A percentile compares a stretch with the other conserved stretches of the same genome.
Evolutionary conservation across 1,140 invertebrate genomes (phyloP).

Genomic region (Drosophila carrolli): DNA sequence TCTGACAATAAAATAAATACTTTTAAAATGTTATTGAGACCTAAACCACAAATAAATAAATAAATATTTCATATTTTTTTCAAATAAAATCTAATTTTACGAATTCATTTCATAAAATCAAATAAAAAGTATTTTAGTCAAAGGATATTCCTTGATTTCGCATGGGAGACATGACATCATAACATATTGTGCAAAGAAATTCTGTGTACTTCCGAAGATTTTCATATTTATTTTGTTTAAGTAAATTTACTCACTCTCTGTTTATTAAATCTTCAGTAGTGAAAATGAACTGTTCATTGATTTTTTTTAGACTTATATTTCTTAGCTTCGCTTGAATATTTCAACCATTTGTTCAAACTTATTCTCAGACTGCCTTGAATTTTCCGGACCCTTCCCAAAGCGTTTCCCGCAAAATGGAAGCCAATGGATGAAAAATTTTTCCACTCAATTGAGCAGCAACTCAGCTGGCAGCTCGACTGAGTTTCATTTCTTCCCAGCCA

Average conservation of each 20-base stretch:
- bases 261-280: slow-evolving; percentile 19
- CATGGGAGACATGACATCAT: no score
- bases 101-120: no score
- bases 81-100: no score
- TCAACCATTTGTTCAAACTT: slow-evolving; percentile 23
- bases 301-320: neutral
- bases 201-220: no score
- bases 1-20: no score
- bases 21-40: no score
- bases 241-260: neutral
- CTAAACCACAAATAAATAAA: no score
- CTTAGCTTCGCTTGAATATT: slow-evolving; percentile 6
- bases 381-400: slow-evolving; percentile 15
- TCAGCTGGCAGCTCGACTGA: slow-evolving; percentile 57
- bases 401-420: slow-evolving; percentile 46
- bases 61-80: no score
- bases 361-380: slow-evolving; percentile 10
- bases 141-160: no score
- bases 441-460: slow-evolving; percentile 72
- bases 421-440: slow-evolving; percentile 76
- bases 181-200: no score
- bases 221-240: neutral
- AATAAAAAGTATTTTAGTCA: no score
- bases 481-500: slow-evolving; percentile 13
- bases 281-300: slow-evolving; percentile 27